Evolutionary conservation across 1,140 invertebrate species (phyloP).

Genomic region (Littorina saxatilis): DNA sequence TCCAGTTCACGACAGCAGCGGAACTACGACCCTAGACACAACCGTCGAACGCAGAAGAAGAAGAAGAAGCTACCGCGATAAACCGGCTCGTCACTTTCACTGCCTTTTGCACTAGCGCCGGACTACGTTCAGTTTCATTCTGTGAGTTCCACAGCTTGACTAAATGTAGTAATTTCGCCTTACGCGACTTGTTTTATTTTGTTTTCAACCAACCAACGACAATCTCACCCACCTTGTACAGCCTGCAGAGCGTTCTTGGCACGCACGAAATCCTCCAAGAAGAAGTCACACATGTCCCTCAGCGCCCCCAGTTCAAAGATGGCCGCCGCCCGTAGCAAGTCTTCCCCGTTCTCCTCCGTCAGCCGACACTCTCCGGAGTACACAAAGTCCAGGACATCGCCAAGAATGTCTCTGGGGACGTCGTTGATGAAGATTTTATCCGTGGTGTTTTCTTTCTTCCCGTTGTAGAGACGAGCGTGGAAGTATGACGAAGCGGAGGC

Average conservation of each 20-base stretch:
- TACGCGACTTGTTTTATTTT: no score
- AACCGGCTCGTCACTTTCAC: no score
- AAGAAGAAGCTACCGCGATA: no score
- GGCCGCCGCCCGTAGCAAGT: constrained; percentile 87
- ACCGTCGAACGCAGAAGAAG: no score
- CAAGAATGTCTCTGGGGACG: constrained; percentile 42
- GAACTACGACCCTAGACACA: no score
- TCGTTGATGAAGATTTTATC: constrained; percentile 45
- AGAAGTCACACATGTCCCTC: constrained; percentile 89
- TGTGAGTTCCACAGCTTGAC: no score
- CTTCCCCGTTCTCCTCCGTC: constrained; percentile 82
- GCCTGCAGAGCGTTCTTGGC: constrained; percentile 93
- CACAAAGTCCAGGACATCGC: constrained; percentile 51
- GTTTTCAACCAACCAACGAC: background rate
- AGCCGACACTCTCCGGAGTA: constrained; percentile 52
- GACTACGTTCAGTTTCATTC: no score
- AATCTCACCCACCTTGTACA: constrained; percentile 78
- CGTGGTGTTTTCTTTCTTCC: constrained; percentile 48
- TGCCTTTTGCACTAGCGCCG: no score
- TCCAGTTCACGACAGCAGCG: no score
- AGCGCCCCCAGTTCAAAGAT: constrained; percentile 88
- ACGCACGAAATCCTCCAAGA: constrained; percentile 90
- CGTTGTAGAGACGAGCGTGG: constrained; percentile 58
- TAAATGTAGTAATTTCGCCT: no score
- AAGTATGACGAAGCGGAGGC: constrained; percentile 60